phyloP scores from a whole-genome alignment of 2,888 invertebrate species.

The Dysmachus trigonus region DNA sequence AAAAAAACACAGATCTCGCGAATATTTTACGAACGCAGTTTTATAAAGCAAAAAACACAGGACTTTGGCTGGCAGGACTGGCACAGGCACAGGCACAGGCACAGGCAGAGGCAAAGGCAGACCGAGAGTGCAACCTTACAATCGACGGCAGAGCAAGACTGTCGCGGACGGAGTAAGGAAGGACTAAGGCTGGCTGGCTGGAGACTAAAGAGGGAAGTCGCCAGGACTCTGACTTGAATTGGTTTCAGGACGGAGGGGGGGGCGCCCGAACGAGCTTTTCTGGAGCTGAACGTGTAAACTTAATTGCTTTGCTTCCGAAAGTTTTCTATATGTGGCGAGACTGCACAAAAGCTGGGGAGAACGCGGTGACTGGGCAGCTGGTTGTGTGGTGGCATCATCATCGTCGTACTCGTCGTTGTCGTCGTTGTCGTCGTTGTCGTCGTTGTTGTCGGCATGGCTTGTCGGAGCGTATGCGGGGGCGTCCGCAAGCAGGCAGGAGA shows the following conservation, averaged over 20 bases:
- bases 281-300: conserved; percentile 41
- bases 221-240: conserved; percentile 32
- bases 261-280: conserved; percentile 24
- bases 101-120: background rate
- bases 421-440: background rate
- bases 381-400: background rate
- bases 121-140: conserved; percentile 25
- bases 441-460: background rate
- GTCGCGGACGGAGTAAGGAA: conserved; percentile 41
- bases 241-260: background rate
- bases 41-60: background rate
- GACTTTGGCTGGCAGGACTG: background rate
- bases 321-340: conserved; percentile 36
- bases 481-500: background rate
- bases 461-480: conserved; percentile 1
- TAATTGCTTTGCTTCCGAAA: conserved; percentile 42
- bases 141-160: conserved; percentile 33
- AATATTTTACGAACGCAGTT: background rate
- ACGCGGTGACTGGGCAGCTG: background rate
- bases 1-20: background rate
- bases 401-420: background rate
- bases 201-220: conserved; percentile 2
- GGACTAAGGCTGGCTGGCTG: conserved; percentile 15
- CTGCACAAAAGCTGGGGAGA: conserved; percentile 28
- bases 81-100: background rate